These are phyloP conservation scores for Caenorhabditis macrosperma DNA, from an alignment of 2,888 invertebrate species.

Conservation along the genomic window DNA sequence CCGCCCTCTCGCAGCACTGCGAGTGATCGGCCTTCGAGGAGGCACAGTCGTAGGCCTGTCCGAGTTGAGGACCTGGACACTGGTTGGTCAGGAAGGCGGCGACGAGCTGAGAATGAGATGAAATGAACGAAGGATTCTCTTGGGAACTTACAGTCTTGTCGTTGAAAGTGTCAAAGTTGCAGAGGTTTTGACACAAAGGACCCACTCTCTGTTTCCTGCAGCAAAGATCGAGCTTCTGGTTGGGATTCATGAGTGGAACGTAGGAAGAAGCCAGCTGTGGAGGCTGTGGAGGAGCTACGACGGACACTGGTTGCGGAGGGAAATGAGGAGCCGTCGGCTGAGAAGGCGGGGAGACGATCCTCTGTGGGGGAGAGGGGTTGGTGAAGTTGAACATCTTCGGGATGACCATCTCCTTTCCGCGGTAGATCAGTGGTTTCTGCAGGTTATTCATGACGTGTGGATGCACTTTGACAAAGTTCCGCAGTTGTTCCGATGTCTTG, in stretches of 20 bases:
- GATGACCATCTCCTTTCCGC: conserved; percentile 57
- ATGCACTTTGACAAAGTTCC: conserved; percentile 57
- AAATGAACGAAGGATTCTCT: neutral
- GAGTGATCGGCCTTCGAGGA: conserved; percentile 75
- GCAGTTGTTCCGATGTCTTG: conserved; percentile 44
- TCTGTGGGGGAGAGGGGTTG: neutral
- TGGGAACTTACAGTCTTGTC: conserved; percentile 72
- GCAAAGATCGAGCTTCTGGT: conserved; percentile 76
- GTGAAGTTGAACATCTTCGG: conserved; percentile 60
- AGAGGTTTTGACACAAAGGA: conserved; percentile 72
- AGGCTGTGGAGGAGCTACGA: conserved; percentile 12
- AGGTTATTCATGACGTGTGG: conserved; percentile 53
- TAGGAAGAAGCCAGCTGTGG: conserved; percentile 14
- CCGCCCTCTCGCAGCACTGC: conserved; percentile 70
- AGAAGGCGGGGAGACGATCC: conserved; percentile 16
- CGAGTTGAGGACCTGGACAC: conserved; percentile 77
- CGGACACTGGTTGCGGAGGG: conserved; percentile 35
- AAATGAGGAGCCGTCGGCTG: conserved; percentile 18
- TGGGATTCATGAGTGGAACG: conserved; percentile 68
- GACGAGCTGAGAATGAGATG: conserved; percentile 69
- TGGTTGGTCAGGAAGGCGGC: conserved; percentile 75
- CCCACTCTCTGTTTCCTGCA: conserved; percentile 74
- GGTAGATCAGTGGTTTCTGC: conserved; percentile 52
- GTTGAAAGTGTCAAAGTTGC: conserved; percentile 78
- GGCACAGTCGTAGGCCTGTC: conserved; percentile 78